Evolutionary conservation across 2,113 vertebrate species (phyloP), one percentile per base, ranked within the genome.

Genomic region (Neogobius melanostomus): DNA sequence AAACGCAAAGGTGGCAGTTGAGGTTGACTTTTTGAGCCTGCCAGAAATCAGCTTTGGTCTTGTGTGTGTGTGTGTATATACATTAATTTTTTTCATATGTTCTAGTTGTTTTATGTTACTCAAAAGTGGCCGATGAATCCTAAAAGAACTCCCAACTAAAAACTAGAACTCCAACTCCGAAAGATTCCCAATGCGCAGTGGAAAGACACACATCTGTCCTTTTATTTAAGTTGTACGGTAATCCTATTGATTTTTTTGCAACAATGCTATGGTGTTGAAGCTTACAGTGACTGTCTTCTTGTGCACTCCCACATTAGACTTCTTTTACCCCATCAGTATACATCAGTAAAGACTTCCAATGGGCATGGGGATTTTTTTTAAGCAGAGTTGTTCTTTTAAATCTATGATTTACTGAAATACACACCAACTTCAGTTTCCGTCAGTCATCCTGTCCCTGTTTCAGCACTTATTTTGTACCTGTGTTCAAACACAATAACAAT

Each of bases 21-120:
- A 61, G 61, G 69, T 62, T 72, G 68, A 68, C 61, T 43, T 28
- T 16, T 50, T 81, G 14, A 64, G 46, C 49, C 62, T 75, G 66
- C 52, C 21, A 36, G 62, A 83, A 44, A 68, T 63, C 65, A 9
- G 48, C 21, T 82, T 81, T 79, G 57, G 63, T 80, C 75, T 79
- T 71, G 79, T 87, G 73, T 91, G 85, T 91, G 90, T 71, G 79
- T 87, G 73, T 91, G 85, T 91, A 90, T 88, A 91, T 88, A 84
- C 72, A 76, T 73, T 80, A 79, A 76, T 82, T 85, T 77, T 82
- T 85, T 77, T 84, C 82, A 71, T 82, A 79, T 79, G 1, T 54
- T 84, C 79, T 86, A 72, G 64, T 85, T 82, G 72, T 85, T 87
- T 82, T 84, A 89, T 86, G 81, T 87, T 82, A 85, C 86, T 82